Base-by-base conservation (phyloP, 1,140 invertebrate species). In the Pseudobourletiella spinata region DNA sequence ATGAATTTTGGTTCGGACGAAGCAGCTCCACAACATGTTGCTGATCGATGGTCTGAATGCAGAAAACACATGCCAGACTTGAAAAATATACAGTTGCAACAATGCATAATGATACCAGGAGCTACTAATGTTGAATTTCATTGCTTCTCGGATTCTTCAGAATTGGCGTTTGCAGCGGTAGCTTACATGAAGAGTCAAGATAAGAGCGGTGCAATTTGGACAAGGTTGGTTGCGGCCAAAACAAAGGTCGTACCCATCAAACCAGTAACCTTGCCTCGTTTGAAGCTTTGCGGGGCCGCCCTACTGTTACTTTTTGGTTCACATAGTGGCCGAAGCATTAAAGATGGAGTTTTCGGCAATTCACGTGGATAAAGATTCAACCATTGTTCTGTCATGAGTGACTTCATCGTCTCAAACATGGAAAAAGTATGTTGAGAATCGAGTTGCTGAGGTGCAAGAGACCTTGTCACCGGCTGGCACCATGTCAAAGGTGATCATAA, bases 391-490 rank as follows among this genome's bases (percentile, higher is more conserved):
- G 15, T 56, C 43, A 1, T 76, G 73, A 72, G 50, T 74, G 15
- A 50, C 55, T n/a, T 39, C 50, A n/a, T 39, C 58, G 25, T 65
- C 74, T 2, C 56, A 61, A 43, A 60, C 57, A 15, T 70, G 69
- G 51, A 73, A 77, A 68, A 69, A 64, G 6, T 78, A 74, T 63
- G 74, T 76, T n/a, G n/a, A n/a, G n/a, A n/a, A n/a, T n/a, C n/a
- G n/a, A n/a, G n/a, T n/a, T 0, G 70, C 71, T 14, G 76, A 78
- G 64, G 75, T 78, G 44, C 72, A 74, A 67, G 57, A 67, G 29
- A 20, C 68, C 6, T 58, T 63, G 16, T 39, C 57, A 8, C 22
- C 35, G 1, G 46, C 52, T 80, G 77, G 79, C 16, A 50, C 24
- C 74, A 79, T 63, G 72, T 79, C 0, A 48, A 56, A 11, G 69